Evolutionary conservation across 2,113 vertebrate species (phyloP), one percentile per base, ranked within the genome.

Genomic region (Peromyscus maniculatus): DNA sequence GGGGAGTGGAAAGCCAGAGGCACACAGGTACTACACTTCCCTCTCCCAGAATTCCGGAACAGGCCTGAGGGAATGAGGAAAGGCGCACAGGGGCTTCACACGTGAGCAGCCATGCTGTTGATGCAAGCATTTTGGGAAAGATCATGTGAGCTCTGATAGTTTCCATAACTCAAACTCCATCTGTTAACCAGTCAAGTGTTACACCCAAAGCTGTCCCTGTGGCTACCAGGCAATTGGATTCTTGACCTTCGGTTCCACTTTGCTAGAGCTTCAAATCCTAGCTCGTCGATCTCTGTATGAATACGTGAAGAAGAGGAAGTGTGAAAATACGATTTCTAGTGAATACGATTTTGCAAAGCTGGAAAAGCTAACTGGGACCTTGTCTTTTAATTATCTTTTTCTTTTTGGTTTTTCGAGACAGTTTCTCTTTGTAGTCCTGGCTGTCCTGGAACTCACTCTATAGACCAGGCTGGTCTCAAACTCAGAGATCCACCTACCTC

Each of bases 131-230:
- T 64, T 28, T 2, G 59, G 22, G 67, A 62, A 84, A 90, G 94
- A 87, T 67, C 66, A 52, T 93, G 71, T 2, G 33, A 96, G 97
- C 95, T 96, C 93, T 97, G 95, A 98, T 82, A 95, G 96, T 96
- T 96, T 97, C 95, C 90, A 55, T 39, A 95, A 83, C 16, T 31
- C 79, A 95, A 97, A 97, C 95, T 97, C 97, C 98, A 98, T 98
- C 97, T 96, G 96, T 93, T 95, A 97, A 93, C 91, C 93, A 93
- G 96, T 96, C 98, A 97, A 97, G 95, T 96, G 49, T 97, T 97
- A 96, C 95, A 69, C 95, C 94, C 87, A 97, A 89, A 97, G 62
- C 79, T 77, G 75, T 97, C 96, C 98, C 97, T 93, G 89, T 21
- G 74, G 97, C 89, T 77, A 91, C 39, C 15, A 26, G 64, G 92